Percentiles rank a stretch among this genome's conserved stretches.
These are phyloP conservation scores for Diabrotica virgifera DNA, from an alignment of 1,140 invertebrate genomes.

Conservation along the genomic window DNA sequence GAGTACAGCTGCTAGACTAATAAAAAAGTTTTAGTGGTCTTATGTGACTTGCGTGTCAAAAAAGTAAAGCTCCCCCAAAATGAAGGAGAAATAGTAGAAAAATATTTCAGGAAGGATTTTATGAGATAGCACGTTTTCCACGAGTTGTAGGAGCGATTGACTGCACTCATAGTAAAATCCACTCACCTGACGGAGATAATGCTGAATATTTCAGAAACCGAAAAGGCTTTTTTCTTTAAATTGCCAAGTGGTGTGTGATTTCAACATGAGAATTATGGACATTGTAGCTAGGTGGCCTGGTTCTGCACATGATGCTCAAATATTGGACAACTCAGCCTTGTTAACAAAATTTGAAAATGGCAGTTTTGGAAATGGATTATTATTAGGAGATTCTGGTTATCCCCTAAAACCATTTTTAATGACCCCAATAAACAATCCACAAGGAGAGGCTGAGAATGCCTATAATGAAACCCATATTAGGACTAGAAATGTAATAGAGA, in stretches of 20 bases:
- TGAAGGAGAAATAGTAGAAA: conserved; percentile 45
- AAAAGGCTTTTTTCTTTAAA: no score
- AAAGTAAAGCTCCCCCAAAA: no score
- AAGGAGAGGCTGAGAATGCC: neutral
- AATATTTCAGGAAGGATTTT: conserved; percentile 45
- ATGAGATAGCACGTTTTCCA: no score
- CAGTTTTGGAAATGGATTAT: neutral
- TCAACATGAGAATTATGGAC: conserved; percentile 34
- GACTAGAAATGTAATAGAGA: no score
- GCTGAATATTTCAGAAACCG: no score
- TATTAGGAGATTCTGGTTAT: neutral
- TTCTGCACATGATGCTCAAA: conserved; percentile 41
- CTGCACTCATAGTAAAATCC: no score
- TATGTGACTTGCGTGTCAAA: no score
- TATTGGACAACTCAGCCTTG: conserved; percentile 34
- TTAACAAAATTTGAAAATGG: neutral
- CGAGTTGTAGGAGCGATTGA: no score
- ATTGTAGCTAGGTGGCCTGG: conserved; percentile 46
- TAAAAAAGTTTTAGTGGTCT: no score
- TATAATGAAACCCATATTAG: neutral
- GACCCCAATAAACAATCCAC: neutral
- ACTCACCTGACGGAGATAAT: no score
- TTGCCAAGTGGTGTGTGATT: conserved; percentile 39
- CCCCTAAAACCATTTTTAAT: neutral
- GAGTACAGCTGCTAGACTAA: no score